Evolutionary conservation across 2,888 invertebrate genomes (phyloP).

Genomic region (Brachypterus glaber): DNA sequence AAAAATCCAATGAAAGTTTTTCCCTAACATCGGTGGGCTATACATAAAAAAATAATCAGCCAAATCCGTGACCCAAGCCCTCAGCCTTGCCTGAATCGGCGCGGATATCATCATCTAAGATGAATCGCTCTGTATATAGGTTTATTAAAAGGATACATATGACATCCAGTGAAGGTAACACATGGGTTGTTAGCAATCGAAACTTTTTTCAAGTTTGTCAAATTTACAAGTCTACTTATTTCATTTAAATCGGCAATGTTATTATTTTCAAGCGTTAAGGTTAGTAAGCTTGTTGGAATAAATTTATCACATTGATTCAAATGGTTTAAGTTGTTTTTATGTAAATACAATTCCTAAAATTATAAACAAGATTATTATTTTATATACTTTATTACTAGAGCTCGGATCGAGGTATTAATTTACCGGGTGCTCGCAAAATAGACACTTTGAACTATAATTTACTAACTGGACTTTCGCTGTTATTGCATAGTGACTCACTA

Average conservation of each 20-base stretch:
- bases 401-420: constrained; percentile 19
- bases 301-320: constrained; percentile 74
- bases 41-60: too few species aligned
- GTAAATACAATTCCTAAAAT: constrained; percentile 68
- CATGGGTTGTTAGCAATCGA: constrained; percentile 84
- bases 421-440: too few species aligned
- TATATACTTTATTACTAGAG: not conserved
- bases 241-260: constrained; percentile 78
- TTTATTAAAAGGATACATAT: constrained; percentile 67
- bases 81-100: too few species aligned
- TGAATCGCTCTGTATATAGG: too few species aligned
- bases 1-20: too few species aligned
- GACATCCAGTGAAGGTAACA: constrained; percentile 65
- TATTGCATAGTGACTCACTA: too few species aligned
- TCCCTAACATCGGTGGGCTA: too few species aligned
- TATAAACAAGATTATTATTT: not conserved
- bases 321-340: constrained; percentile 77
- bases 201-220: constrained; percentile 68
- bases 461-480: too few species aligned
- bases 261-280: constrained; percentile 72
- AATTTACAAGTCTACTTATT: constrained; percentile 68
- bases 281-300: constrained; percentile 64
- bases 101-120: too few species aligned
- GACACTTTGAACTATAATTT: too few species aligned
- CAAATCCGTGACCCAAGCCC: too few species aligned